Evolutionary conservation across 2,797 vertebrate species (phyloP), one percentile per base, ranked within the genome.

Genomic region (Phrynocephalus guinanensis): DNA sequence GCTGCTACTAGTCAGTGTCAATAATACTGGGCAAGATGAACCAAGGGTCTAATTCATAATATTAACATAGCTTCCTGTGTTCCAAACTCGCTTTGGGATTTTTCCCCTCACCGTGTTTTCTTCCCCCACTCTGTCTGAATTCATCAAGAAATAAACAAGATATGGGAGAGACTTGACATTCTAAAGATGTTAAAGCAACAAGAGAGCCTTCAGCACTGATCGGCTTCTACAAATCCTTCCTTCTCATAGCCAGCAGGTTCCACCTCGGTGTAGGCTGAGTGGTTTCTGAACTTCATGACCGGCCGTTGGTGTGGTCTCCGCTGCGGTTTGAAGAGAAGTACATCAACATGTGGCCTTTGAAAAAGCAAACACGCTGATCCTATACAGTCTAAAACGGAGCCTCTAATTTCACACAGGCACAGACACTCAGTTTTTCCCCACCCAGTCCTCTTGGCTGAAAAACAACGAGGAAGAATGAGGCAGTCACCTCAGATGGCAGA

Each of bases 191-290:
- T 18, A 16, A n/a, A n/a, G 63, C 18, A 38, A 84, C 79, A 6
- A 50, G 81, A n/a, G 3, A 87, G 52, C 33, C 10, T 92, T 98
- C 96, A 98, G 92, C 95, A 97, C 66, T 97, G 97, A 52, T 97
- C 97, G 0, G 97, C 97, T 92, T 98, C 98, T 72, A 98, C 96
- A 6, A 98, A 97, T 26, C 97, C 96, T 79, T 99, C 99, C 92
- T 99, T 99, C 92, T 99, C 98, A 0, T 98, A 98, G 92, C 97
- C 96, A 15, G 96, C 96, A 0, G 98, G 96, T 87, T 98, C 98
- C 73, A 98, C 97, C 93, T 98, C 98, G 0, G 97, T 96, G 95
- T 98, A 99, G 0, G 96, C 96, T 0, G 96, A 93, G 86, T 96
- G 96, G 82, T 97, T 98, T 7, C 96, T 96, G 95, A 98, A 98